Percentiles rank a stretch among this genome's conserved stretches.
Evolutionary conservation across 2,113 vertebrate species (phyloP).

Genomic region (Sinocyclocheilus grahami): DNA sequence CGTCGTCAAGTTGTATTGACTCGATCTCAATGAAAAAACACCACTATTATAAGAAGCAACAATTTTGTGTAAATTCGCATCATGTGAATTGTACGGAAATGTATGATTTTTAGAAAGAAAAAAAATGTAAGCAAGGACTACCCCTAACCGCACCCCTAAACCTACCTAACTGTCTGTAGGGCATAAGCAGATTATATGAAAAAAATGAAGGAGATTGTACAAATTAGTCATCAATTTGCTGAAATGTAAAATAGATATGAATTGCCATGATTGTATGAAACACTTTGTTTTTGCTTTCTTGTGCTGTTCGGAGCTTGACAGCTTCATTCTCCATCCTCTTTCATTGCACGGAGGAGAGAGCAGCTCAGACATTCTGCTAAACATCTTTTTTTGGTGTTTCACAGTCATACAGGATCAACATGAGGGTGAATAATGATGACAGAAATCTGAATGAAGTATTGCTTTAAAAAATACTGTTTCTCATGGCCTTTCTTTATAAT

Average conservation of each 20-base stretch:
- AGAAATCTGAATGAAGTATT: background rate
- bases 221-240: background rate
- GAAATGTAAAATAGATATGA: background rate
- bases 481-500: background rate
- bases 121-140: no score
- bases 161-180: no score
- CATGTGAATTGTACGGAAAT: no score
- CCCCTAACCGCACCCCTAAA: no score
- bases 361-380: background rate
- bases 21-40: background rate
- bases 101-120: no score
- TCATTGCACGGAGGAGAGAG: background rate
- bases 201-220: background rate
- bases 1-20: background rate
- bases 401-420: background rate
- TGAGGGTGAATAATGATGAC: background rate
- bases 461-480: background rate
- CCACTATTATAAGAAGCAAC: background rate
- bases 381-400: background rate
- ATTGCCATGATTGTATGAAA: background rate
- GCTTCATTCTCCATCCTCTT: background rate
- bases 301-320: background rate
- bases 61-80: background rate
- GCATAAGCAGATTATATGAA: background rate
- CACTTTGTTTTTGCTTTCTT: background rate